Evolutionary conservation across 2,888 invertebrate species (phyloP).

Genomic region (Pollenia amentaria): DNA sequence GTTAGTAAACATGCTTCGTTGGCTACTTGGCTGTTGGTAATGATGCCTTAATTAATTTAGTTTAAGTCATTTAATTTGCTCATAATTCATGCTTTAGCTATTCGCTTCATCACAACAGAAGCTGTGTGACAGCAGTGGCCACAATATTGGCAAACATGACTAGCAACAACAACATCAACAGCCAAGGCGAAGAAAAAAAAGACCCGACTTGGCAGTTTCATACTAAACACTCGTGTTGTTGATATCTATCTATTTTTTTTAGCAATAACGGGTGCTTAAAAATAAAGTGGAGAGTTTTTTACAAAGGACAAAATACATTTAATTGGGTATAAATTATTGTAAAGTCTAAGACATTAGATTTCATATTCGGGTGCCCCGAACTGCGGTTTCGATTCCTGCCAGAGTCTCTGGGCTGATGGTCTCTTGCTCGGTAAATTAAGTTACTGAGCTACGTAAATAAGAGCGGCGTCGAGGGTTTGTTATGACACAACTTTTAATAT

Average conservation of each 20-base stretch:
- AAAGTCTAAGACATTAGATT: too few relatives aligned
- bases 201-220: not conserved
- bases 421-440: too few relatives aligned
- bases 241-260: too few relatives aligned
- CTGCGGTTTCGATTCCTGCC: too few relatives aligned
- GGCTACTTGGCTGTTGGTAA: conserved; percentile 72
- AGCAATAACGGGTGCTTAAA: not conserved
- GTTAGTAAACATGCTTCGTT: conserved; percentile 59
- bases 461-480: too few relatives aligned
- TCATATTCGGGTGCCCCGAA: too few relatives aligned
- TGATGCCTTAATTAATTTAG: conserved; percentile 81
- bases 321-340: too few relatives aligned
- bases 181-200: not conserved
- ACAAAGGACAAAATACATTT: too few relatives aligned
- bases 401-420: too few relatives aligned
- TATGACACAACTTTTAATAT: too few relatives aligned
- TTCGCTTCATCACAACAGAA: not conserved
- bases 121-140: not conserved
- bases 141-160: conserved; percentile 7
- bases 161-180: not conserved
- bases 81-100: conserved; percentile 69
- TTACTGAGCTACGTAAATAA: too few relatives aligned
- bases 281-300: not conserved
- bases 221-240: too few relatives aligned
- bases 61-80: conserved; percentile 77